Conservation (phyloP, 2,888 invertebrate species). For the Eupelmus urozonus region DNA sequence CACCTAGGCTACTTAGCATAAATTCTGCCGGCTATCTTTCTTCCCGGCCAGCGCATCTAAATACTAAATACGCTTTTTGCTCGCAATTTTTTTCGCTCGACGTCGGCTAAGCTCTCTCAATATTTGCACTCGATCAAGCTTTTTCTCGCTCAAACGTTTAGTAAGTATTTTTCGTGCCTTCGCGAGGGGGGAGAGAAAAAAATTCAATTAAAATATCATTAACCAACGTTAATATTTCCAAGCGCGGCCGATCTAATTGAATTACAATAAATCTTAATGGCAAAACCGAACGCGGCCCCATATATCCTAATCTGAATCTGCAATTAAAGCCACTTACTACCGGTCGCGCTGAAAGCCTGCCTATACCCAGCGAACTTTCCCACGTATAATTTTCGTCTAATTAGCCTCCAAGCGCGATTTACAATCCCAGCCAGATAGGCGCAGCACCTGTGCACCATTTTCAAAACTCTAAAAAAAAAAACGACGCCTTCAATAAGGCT, state of each 20-base stretch:
- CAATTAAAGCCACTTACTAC: conserved; percentile 2
- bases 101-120: too few species aligned
- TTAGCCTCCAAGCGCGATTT: conserved; percentile 7
- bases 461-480: neutral
- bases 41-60: neutral
- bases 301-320: neutral
- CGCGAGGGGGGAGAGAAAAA: too few species aligned
- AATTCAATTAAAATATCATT: too few species aligned
- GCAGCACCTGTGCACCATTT: neutral
- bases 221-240: too few species aligned
- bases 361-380: conserved; percentile 32
- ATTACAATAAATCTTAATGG: too few species aligned
- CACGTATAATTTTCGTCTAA: conserved; percentile 31
- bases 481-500: neutral
- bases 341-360: neutral
- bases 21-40: neutral
- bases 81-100: neutral
- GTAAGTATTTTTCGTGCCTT: too few species aligned
- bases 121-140: too few species aligned
- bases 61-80: neutral
- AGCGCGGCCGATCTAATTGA: too few species aligned
- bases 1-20: neutral
- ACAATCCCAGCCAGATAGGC: neutral
- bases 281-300: too few species aligned
- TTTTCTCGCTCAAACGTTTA: too few species aligned